Evolutionary conservation across 2,797 vertebrate species (phyloP).

Genomic region (Heliangelus exortis): DNA sequence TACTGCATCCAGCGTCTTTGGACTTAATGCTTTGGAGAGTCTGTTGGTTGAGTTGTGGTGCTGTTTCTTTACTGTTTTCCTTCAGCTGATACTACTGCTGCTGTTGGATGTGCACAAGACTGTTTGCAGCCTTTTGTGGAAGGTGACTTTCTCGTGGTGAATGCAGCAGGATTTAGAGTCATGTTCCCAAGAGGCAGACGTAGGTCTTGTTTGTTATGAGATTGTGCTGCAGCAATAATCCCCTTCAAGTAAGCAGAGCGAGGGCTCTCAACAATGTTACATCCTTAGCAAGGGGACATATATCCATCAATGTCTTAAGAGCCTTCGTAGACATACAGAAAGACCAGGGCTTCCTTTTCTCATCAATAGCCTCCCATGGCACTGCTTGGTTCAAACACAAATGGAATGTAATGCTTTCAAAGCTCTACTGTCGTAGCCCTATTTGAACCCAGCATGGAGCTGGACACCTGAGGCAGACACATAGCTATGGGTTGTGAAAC

Average conservation of each 20-base stretch:
- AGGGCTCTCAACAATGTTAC: neutral
- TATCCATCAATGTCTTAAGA: constrained; percentile 2
- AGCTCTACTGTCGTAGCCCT: neutral
- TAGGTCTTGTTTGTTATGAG: constrained; percentile 43
- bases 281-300: neutral
- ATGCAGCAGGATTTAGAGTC: constrained; percentile 47
- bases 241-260: neutral
- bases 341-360: neutral
- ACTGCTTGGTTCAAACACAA: neutral
- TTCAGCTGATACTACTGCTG: neutral
- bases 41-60: neutral
- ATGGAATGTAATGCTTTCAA: neutral
- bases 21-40: neutral
- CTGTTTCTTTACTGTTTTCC: neutral
- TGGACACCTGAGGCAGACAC: neutral
- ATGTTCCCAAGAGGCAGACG: neutral
- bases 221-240: neutral
- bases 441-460: neutral
- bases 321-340: neutral
- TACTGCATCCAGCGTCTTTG: neutral
- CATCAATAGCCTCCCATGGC: neutral
- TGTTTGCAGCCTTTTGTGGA: constrained; percentile 17
- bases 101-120: neutral
- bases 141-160: constrained; percentile 47
- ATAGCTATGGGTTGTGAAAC: neutral